Evolutionary conservation across 2,797 vertebrate genomes (phyloP), one percentile per base, ranked within the genome.

Genomic region (Apodemus agrarius): DNA sequence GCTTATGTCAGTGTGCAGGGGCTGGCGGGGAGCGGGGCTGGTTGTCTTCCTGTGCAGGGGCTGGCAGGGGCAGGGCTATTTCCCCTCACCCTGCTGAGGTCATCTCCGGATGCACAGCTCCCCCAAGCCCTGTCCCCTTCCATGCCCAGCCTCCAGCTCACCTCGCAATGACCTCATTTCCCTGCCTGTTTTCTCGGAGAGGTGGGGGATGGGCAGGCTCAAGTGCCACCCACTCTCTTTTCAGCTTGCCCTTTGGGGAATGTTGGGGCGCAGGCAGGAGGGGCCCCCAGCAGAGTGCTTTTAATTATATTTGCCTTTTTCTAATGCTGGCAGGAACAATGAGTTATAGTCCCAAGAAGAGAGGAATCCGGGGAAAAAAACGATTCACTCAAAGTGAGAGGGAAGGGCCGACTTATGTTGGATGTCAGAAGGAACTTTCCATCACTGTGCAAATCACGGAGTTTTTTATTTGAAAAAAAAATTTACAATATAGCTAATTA

Each of bases 401-500:
- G 43, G 81, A 74, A 93, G 80, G 90, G 46, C 1, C 3, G 75
- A 82, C 86, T 81, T 84, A 29, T 21, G 11, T 94, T 91, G 75
- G 89, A 87, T 84, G 91, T 91, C 89, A 89, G 94, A 93, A 92
- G 79, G 91, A 96, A 96, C 95, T 96, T 95, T 79, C 75, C 65
- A 89, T 74, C 80, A 72, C 92, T n/a, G 5, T 81, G 49, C 89
- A 79, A 59, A 72, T 93, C 65, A 95, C 93, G 78, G 86, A 65
- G n/a, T 78, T 52, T 57, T 17, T 59, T 74, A 29, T 37, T 9
- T 22, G 34, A 26, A 74, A 93, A 91, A 90, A 82, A 93, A 91
- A 90, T 78, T 43, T 59, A 76, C 0, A 12, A 86, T 94, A 67
- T 95, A 81, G 93, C 95, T 94, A 98, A 97, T 97, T 97, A 96